Conservation (phyloP, 2,797 vertebrate genomes). For the Xenops minutus region DNA sequence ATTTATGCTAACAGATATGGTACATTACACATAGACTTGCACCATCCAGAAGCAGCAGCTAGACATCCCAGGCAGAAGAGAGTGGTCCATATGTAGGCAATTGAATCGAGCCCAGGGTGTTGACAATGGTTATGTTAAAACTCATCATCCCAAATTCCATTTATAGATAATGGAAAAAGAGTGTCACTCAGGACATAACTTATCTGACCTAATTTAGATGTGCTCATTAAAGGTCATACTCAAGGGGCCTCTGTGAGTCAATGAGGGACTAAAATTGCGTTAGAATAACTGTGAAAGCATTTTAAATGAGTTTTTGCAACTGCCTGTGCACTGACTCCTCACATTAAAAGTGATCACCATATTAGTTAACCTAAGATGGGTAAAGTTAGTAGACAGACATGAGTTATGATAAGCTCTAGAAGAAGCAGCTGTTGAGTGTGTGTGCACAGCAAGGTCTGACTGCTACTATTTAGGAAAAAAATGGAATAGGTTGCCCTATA, state of each 20-base stretch:
- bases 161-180: neutral
- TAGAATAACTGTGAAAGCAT: neutral
- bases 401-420: conserved; percentile 13
- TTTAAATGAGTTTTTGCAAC: neutral
- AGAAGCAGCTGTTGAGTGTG: conserved; percentile 15
- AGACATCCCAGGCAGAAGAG: neutral
- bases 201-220: conserved; percentile 4
- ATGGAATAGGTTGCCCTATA: neutral
- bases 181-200: neutral
- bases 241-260: neutral
- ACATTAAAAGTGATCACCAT: neutral
- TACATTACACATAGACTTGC: neutral
- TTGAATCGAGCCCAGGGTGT: neutral
- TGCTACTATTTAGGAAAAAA: neutral
- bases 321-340: neutral
- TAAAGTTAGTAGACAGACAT: neutral
- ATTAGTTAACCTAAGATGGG: neutral
- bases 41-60: neutral
- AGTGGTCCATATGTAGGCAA: neutral
- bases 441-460: neutral
- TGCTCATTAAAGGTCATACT: neutral
- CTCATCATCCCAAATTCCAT: neutral
- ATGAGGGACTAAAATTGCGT: neutral
- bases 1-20: neutral
- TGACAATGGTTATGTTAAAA: neutral